Evolutionary conservation across 2,797 vertebrate genomes (phyloP).

Genomic region (Sorex maritimensis): DNA sequence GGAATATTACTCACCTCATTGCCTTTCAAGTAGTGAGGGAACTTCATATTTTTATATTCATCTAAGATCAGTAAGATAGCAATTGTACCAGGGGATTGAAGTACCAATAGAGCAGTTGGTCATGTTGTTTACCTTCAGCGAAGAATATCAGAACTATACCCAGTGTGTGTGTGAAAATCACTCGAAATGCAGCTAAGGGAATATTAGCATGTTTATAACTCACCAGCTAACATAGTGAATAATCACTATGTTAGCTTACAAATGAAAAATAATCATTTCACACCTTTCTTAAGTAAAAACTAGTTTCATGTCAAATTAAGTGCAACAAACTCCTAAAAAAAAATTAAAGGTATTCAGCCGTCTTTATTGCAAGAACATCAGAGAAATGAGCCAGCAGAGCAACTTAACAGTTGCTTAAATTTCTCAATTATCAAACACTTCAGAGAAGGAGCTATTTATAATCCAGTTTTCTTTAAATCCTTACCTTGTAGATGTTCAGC

Average conservation of each 20-base stretch:
- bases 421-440: conserved; percentile 64
- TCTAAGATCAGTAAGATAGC: conserved; percentile 37
- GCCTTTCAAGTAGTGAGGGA: conserved; percentile 1
- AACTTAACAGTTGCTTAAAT: conserved; percentile 76
- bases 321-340: conserved; percentile 53
- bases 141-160: conserved; percentile 75
- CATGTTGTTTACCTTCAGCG: conserved; percentile 57
- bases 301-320: not conserved
- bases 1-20: conserved; percentile 7
- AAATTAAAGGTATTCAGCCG: not conserved
- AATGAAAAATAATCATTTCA: conserved; percentile 52
- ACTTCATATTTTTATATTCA: conserved; percentile 38
- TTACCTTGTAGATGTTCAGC: conserved; percentile 49
- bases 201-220: conserved; percentile 56
- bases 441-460: conserved; percentile 74
- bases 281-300: conserved; percentile 70
- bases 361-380: conserved; percentile 37
- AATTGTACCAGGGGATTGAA: conserved; percentile 42
- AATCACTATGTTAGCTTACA: no score
- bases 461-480: conserved; percentile 73
- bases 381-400: conserved; percentile 37
- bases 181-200: conserved; percentile 32
- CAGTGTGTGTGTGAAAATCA: conserved; percentile 77
- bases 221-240: conserved; percentile 43
- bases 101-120: conserved; percentile 29